These are phyloP conservation scores for Acanthoscelides obtectus DNA, from an alignment of 2,888 invertebrate genomes.

Conservation along the genomic window DNA sequence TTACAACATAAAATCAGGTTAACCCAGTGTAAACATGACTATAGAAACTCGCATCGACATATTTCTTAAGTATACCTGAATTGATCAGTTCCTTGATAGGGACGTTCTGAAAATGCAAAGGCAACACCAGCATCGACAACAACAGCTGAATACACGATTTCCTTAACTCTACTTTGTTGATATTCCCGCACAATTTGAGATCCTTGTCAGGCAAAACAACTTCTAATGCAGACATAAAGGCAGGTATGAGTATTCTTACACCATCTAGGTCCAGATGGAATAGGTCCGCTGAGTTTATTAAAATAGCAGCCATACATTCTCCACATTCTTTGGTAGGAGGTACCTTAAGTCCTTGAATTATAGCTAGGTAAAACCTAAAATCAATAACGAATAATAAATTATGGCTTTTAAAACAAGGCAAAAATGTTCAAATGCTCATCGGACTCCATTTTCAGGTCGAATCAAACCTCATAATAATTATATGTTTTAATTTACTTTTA, in stretches of 20 bases:
- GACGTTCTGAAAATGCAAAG: conserved; percentile 83
- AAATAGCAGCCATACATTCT: conserved; percentile 81
- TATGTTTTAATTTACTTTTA: too few species aligned
- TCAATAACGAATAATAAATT: too few species aligned
- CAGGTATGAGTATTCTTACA: conserved; percentile 84
- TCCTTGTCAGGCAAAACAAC: conserved; percentile 85
- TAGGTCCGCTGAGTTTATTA: conserved; percentile 81
- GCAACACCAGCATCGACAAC: conserved; percentile 85
- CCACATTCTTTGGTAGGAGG: conserved; percentile 54
- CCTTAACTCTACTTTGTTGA: conserved; percentile 74
- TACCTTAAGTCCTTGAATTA: conserved; percentile 67
- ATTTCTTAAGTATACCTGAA: conserved; percentile 42
- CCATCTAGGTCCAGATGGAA: conserved; percentile 90
- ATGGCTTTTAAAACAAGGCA: not conserved
- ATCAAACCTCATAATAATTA: too few species aligned
- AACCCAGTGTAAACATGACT: too few species aligned
- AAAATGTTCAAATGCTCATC: too few species aligned
- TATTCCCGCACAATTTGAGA: conserved; percentile 66
- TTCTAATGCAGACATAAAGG: conserved; percentile 85
- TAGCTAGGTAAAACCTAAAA: conserved; percentile 79
- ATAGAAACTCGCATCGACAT: too few species aligned
- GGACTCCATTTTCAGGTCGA: too few species aligned
- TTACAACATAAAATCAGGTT: not conserved
- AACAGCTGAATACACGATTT: conserved; percentile 89
- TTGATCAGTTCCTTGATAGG: conserved; percentile 67